phyloP scores from a whole-genome alignment of 2,797 vertebrate genomes.

The Tenualosa ilisha region DNA sequence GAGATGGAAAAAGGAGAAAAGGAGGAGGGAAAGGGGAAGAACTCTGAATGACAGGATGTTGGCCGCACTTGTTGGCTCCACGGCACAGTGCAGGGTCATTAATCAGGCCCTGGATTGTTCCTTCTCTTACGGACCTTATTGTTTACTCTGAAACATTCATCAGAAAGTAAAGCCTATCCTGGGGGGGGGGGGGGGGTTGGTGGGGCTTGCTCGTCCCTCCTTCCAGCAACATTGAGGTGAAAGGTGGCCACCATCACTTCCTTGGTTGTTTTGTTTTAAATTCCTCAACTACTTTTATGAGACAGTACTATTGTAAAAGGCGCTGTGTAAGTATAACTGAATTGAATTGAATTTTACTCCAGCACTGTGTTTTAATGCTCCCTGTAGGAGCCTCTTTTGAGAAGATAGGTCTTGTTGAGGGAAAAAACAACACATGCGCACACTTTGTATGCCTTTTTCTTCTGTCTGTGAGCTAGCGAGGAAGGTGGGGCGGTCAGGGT shows the following conservation, averaged over 20 bases:
- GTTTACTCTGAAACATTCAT: slow-evolving; percentile 11
- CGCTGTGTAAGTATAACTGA: too few relatives aligned
- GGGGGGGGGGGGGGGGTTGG: neutral
- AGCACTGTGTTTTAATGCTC: too few relatives aligned
- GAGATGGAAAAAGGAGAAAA: neutral
- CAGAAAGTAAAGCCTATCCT: neutral
- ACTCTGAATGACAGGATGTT: neutral
- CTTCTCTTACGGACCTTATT: neutral
- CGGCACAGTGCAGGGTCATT: neutral
- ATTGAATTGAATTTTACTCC: too few relatives aligned
- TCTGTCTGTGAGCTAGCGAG: neutral
- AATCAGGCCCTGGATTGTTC: slow-evolving; percentile 8
- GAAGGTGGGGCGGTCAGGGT: neutral
- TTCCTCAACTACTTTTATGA: neutral
- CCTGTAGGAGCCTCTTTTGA: too few relatives aligned
- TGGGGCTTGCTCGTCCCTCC: neutral
- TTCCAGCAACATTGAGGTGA: neutral
- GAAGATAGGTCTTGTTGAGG: too few relatives aligned
- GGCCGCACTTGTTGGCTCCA: neutral
- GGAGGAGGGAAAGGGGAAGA: neutral
- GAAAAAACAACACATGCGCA: too few relatives aligned
- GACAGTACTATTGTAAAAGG: too few relatives aligned
- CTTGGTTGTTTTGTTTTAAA: neutral
- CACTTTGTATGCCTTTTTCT: neutral
- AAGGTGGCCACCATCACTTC: neutral